Conservation (phyloP, 2,797 vertebrate genomes). For the Gymnothorax reevesii region DNA sequence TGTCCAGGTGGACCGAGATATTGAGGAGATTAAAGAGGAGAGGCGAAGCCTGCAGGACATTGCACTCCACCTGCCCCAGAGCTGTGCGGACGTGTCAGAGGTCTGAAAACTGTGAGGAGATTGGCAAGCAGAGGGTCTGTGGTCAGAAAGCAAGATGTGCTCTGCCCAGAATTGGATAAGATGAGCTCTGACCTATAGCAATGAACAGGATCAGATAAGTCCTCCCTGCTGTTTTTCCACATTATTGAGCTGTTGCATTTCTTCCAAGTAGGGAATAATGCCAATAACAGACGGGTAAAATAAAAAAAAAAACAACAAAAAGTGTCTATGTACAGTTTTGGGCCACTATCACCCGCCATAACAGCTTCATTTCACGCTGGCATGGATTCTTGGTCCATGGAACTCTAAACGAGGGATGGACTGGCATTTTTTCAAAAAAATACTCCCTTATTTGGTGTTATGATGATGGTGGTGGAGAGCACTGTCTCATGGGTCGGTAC, state of each 20-base stretch:
- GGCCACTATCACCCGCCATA: too few relatives aligned
- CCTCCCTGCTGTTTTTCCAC: background rate
- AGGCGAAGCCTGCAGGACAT: slow-evolving; percentile 86
- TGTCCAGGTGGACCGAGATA: slow-evolving; percentile 73
- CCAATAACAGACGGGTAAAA: background rate
- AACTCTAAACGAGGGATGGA: too few relatives aligned
- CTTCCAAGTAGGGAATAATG: background rate
- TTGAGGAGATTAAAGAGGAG: slow-evolving; percentile 81
- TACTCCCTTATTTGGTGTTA: too few relatives aligned
- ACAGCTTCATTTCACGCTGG: too few relatives aligned
- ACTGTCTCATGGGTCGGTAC: too few relatives aligned
- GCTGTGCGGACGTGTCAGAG: slow-evolving; percentile 70
- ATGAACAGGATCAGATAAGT: background rate
- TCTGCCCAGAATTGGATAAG: background rate
- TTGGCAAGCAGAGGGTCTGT: background rate
- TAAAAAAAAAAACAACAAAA: too few relatives aligned
- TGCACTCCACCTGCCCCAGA: slow-evolving; percentile 75
- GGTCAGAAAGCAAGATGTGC: background rate
- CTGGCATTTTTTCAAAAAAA: too few relatives aligned
- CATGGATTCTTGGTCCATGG: too few relatives aligned
- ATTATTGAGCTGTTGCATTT: background rate
- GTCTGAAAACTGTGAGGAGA: slow-evolving; percentile 44
- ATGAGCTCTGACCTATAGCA: background rate
- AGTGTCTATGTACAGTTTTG: too few relatives aligned
- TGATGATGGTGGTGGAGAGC: too few relatives aligned